Percentiles rank a stretch among this genome's conserved stretches.
Conservation (phyloP, 2,888 invertebrate genomes). For the Bruchidius siliquastri region DNA sequence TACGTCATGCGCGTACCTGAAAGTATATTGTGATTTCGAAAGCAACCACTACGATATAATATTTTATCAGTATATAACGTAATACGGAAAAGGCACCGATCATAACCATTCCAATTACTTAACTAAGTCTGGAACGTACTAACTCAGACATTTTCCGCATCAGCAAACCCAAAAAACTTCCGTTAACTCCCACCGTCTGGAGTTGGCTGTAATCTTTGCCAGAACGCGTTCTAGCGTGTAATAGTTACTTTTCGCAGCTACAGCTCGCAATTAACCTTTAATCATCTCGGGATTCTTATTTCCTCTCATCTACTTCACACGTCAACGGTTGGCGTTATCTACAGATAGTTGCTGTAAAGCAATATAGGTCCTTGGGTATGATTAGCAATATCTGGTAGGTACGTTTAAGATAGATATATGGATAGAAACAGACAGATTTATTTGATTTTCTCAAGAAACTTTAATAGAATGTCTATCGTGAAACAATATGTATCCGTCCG, state of each 20-base stretch:
- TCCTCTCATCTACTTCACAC: background rate
- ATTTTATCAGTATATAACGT: no score
- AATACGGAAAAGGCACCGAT: background rate
- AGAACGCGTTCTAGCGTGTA: background rate
- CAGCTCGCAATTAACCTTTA: background rate
- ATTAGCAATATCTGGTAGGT: no score
- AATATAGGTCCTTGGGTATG: no score
- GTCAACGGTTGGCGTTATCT: background rate
- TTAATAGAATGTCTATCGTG: no score
- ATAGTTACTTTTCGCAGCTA: background rate
- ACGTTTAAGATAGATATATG: no score
- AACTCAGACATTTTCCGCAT: background rate
- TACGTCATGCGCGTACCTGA: no score
- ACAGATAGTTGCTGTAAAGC: no score
- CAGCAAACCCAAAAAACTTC: background rate
- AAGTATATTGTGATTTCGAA: no score
- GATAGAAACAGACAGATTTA: no score
- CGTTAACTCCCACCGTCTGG: background rate
- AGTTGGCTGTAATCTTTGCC: background rate
- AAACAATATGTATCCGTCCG: no score
- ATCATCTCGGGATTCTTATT: background rate
- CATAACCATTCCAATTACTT: background rate
- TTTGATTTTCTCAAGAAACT: no score
- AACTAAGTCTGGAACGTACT: background rate
- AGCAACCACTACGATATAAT: no score